Base-by-base conservation (phyloP, 2,797 vertebrate species). In the Myotis daubentonii region DNA sequence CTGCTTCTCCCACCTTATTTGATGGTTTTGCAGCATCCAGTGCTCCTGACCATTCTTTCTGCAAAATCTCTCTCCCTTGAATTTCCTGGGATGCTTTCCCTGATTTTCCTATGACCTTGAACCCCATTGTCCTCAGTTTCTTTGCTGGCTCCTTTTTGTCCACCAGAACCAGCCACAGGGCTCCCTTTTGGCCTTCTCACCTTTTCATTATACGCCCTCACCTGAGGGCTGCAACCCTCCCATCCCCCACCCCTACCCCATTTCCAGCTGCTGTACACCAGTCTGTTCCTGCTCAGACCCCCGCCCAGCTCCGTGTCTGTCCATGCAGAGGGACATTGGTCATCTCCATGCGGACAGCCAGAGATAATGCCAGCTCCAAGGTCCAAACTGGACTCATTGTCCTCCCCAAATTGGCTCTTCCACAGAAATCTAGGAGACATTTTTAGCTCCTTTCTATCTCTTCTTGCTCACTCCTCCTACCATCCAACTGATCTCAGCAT, bases 241-340 rank as follows among this genome's bases (percentile, higher is more conserved):
- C 6, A 12, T 19, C 11, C 6, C 10, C 38, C 38, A 28, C 51
- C 51, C 51, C 51, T 19, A 62, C 65, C 65, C 20, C 19, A 51
- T 76, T 76, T 36, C n/a, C n/a, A 53, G 74, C 47, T 53, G 47
- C 71, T 47, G 47, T 44, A 55, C 55, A 17, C 66, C 30, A 6
- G 41, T 53, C 49, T 28, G 22, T 38, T 75, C 66, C 68, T 28
- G 23, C 23, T 57, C 51, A 81, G 30, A 41, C 22, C 8, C 60
- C 28, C 3, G 6, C 51, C 38, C 1, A 0, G 38, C 20, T 47
- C 53, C 13, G 0, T 13, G 28, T 22, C 11, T 6, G 1, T 13
- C 47, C 22, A 0, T 4, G 44, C 66, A 41, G 38, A 47, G 2
- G 36, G 30, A 20, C 66, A 3, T 28, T 2, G 47, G 66, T 44